A percentile compares a stretch with the other conserved stretches of the same genome.
These are phyloP conservation scores for Lepidochitona cinerea DNA, from an alignment of 2,888 invertebrate species.

Conservation along the genomic window DNA sequence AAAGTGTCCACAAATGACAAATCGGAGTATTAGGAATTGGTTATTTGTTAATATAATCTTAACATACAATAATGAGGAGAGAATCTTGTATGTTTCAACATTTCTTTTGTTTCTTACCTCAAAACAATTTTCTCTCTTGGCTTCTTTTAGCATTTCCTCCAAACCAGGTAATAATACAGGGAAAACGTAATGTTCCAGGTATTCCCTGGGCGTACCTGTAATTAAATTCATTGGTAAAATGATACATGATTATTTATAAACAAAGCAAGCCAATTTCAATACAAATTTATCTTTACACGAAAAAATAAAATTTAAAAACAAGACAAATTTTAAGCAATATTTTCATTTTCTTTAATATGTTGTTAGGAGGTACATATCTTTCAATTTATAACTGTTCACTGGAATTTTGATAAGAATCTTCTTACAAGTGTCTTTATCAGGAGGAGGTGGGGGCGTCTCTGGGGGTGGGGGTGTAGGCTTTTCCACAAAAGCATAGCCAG, in stretches of 20 bases:
- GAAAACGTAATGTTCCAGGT: conserved; percentile 68
- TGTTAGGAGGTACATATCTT: too few relatives aligned
- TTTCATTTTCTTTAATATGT: neutral
- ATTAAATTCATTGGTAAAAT: neutral
- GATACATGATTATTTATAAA: neutral
- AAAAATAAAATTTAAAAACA: neutral
- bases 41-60: too few relatives aligned
- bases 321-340: neutral
- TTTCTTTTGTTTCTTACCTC: too few relatives aligned
- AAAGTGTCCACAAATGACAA: too few relatives aligned
- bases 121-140: conserved; percentile 69
- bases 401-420: neutral
- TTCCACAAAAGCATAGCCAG: conserved; percentile 64
- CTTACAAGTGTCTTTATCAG: conserved; percentile 61
- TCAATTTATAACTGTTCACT: too few relatives aligned
- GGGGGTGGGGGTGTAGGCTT: conserved; percentile 55
- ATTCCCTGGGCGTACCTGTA: conserved; percentile 65
- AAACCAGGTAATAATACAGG: conserved; percentile 68
- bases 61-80: too few relatives aligned
- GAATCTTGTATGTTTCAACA: too few relatives aligned
- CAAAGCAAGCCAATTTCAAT: neutral
- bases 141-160: conserved; percentile 67
- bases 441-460: conserved; percentile 55
- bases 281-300: too few relatives aligned
- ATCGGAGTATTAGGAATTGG: too few relatives aligned